Evolutionary conservation across 2,888 invertebrate genomes (phyloP).

Genomic region (Cistogaster globosa): DNA sequence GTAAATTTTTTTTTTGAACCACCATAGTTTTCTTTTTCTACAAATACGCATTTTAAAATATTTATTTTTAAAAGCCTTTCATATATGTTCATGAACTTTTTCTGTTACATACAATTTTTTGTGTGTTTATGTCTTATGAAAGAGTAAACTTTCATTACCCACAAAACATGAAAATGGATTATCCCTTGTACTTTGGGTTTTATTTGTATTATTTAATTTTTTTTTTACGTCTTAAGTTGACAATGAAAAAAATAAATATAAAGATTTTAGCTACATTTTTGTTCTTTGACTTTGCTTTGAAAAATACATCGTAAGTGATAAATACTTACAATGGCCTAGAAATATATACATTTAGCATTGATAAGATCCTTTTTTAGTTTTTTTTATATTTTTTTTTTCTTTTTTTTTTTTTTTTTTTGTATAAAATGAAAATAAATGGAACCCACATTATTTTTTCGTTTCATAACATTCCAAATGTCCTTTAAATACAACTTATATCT

Average conservation of each 20-base stretch:
- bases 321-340: too few relatives aligned
- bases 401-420: too few relatives aligned
- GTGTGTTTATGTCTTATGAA: conserved; percentile 55
- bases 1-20: too few relatives aligned
- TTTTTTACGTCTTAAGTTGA: conserved; percentile 14
- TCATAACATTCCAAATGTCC: conserved; percentile 57
- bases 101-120: not conserved
- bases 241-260: conserved; percentile 1
- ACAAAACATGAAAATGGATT: conserved; percentile 65
- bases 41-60: not conserved
- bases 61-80: conserved; percentile 19
- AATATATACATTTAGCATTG: too few relatives aligned
- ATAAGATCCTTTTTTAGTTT: conserved; percentile 6
- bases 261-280: conserved; percentile 5
- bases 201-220: not conserved
- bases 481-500: conserved; percentile 44
- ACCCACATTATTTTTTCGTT: conserved; percentile 43
- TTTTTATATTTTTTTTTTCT: too few relatives aligned
- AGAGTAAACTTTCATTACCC: conserved; percentile 52
- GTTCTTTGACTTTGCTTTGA: not conserved
- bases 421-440: not conserved
- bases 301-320: not conserved
- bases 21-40: not conserved
- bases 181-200: conserved; percentile 56
- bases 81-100: not conserved